Evolutionary conservation across 1,140 invertebrate genomes (phyloP).

Genomic region (Drosophila saltans): DNA sequence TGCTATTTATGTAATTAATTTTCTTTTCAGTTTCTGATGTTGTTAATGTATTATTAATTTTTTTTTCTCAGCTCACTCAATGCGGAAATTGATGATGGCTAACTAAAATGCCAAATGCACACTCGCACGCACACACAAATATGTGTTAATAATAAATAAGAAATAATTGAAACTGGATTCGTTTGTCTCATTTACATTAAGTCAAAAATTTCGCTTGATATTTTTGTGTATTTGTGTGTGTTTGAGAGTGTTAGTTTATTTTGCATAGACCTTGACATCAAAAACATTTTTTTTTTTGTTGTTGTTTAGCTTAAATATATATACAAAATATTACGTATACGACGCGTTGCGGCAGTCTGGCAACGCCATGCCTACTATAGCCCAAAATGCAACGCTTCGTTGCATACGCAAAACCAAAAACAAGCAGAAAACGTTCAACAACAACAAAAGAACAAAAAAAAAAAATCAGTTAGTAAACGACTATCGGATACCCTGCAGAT

Average conservation of each 20-base stretch:
- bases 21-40: constrained; percentile 16
- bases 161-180: not conserved
- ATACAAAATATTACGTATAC: constrained; percentile 61
- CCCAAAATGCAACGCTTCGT: constrained; percentile 78
- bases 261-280: constrained; percentile 65
- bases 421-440: not conserved
- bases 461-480: not conserved
- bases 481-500: not conserved
- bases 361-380: constrained; percentile 52
- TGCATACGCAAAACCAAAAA: constrained; percentile 62
- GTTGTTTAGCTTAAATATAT: constrained; percentile 8
- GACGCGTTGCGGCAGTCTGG: constrained; percentile 57
- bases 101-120: constrained; percentile 40
- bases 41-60: constrained; percentile 74
- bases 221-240: constrained; percentile 23
- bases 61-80: constrained; percentile 53
- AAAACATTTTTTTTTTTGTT: constrained; percentile 30
- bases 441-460: not conserved
- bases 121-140: constrained; percentile 8
- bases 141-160: constrained; percentile 37
- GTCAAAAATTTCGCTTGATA: constrained; percentile 38
- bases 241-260: constrained; percentile 28
- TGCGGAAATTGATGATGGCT: constrained; percentile 59
- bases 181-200: not conserved
- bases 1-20: constrained; percentile 18